Conservation (phyloP, 2,797 vertebrate genomes). For the Falco concolor region DNA sequence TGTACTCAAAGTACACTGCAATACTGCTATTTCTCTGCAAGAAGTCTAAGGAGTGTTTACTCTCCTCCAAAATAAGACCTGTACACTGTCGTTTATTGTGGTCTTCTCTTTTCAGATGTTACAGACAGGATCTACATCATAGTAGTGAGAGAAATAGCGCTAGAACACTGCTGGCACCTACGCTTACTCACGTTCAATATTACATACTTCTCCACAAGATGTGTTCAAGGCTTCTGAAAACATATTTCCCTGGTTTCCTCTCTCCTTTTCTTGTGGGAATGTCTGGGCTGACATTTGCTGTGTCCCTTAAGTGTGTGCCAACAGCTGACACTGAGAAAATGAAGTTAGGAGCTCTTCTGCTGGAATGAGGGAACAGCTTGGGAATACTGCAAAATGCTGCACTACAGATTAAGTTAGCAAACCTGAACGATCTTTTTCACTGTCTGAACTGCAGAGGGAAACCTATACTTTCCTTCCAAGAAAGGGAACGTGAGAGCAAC, state of each 20-base stretch:
- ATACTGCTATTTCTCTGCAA: not conserved
- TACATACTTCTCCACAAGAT: not conserved
- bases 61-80: not conserved
- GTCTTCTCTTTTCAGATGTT: not conserved
- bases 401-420: not conserved
- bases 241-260: not conserved
- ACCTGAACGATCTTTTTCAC: not conserved
- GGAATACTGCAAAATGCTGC: not conserved
- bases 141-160: not conserved
- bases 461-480: not conserved
- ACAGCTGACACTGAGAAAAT: not conserved
- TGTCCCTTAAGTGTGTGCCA: not conserved
- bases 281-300: not conserved
- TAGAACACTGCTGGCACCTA: not conserved
- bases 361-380: not conserved
- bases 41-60: not conserved
- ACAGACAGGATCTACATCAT: not conserved
- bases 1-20: not conserved
- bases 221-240: not conserved
- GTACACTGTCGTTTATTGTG: not conserved
- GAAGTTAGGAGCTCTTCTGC: not conserved
- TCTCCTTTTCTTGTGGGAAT: not conserved
- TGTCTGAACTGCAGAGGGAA: slow-evolving; percentile 30
- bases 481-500: not conserved
- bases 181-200: not conserved